Base-by-base conservation (phyloP, 2,888 invertebrate species). In the Rhynchonema sp. region DNA sequence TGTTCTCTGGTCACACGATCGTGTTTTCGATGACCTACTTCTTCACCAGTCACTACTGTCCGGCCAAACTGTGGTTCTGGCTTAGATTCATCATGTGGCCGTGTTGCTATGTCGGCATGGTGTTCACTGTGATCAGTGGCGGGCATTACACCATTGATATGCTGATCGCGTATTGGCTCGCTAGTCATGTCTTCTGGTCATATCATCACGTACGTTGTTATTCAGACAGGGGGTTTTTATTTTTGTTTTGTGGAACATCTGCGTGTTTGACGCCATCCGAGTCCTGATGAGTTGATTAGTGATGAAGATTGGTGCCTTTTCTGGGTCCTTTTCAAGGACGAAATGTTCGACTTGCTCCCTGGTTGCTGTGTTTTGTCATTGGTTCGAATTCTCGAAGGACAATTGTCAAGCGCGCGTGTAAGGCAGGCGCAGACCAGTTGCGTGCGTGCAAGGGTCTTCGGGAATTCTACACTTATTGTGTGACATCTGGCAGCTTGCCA, bases 141-240 rank as follows among this genome's bases (percentile, higher is more conserved):
- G 70, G 70, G 22, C 71, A 71, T 61, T 71, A 71, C 61, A 68
- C 71, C 23, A 72, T 71, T 66, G 69, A 69, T 60, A 70, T 71
- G 13, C 63, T 71, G 46, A 68, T 71, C 58, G 71, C 70, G 23
- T 71, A 72, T 60, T 72, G 70, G 70, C 59, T 67, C 30, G 66
- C 66, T 17, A 61, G 60, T 23, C 68, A 69, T 62, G 69, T 70
- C 28, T 71, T 71, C 80, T 90, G 87, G 85, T 84, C 84, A 67
- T 89, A 88, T 78, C 90, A 90, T 76, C 85, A 88, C 65, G 77
- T 89, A 76, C 70, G 72, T 58, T n/a, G n/a, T n/a, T n/a, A n/a
- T n/a, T n/a, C n/a, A n/a, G n/a, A n/a, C 6, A 23, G 6, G 52
- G 20, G 13, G 38, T 38, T 38, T 38, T 38, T 13, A 9, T 38